A percentile compares a stretch with the other conserved stretches of the same genome.
These are phyloP conservation scores for Drosophila orena DNA, from an alignment of 1,140 invertebrate genomes.

Conservation along the genomic window DNA sequence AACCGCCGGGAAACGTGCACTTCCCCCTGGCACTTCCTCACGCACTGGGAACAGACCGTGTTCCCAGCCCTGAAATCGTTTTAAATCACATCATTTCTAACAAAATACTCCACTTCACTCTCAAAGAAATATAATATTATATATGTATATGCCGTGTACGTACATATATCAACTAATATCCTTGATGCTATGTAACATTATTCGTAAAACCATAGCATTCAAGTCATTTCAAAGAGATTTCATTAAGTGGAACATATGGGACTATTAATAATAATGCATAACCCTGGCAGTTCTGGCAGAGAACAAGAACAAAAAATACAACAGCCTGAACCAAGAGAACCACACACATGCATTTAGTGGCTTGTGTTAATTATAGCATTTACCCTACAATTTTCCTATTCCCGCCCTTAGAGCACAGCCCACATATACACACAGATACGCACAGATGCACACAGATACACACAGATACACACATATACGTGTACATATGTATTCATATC, in stretches of 20 bases:
- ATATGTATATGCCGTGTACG: too few species aligned
- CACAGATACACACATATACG: too few species aligned
- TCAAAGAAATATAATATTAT: background rate
- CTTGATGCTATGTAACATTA: background rate
- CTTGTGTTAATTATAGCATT: slow-evolving; percentile 53
- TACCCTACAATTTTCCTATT: slow-evolving; percentile 1
- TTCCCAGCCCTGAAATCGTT: background rate
- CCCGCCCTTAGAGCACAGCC: slow-evolving; percentile 8
- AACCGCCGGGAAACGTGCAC: background rate
- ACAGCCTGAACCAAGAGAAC: slow-evolving; percentile 15
- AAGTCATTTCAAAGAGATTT: background rate
- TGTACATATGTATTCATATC: background rate
- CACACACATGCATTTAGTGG: slow-evolving; percentile 32
- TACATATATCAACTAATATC: background rate
- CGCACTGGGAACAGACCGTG: background rate
- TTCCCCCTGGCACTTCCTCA: background rate
- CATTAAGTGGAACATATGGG: background rate
- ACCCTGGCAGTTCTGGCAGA: slow-evolving; percentile 6
- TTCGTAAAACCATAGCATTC: background rate
- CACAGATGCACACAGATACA: too few species aligned
- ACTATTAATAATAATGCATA: slow-evolving; percentile 37
- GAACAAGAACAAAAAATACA: slow-evolving; percentile 6
- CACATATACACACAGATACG: background rate
- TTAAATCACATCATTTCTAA: background rate
- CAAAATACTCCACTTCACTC: background rate